These are phyloP conservation scores for Gymnarchus niloticus DNA, from an alignment of 2,113 vertebrate species.

Conservation along the genomic window DNA sequence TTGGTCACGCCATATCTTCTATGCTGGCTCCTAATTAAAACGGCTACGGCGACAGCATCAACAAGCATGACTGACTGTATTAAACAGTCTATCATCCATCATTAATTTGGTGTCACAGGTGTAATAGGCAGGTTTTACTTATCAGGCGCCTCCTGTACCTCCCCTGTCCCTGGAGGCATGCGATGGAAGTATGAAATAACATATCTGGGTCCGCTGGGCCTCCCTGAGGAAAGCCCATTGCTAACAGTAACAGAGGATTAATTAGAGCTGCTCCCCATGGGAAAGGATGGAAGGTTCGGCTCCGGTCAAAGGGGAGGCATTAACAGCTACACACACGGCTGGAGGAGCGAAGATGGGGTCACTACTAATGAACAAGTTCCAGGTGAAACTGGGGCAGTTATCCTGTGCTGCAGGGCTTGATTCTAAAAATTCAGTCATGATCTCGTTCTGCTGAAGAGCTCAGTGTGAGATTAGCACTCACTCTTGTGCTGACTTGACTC, in stretches of 20 bases:
- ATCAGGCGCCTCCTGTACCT: slow-evolving; percentile 34
- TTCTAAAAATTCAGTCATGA: slow-evolving; percentile 42
- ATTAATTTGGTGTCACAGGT: slow-evolving; percentile 19
- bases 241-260: slow-evolving; percentile 94
- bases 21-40: slow-evolving; percentile 6
- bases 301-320: slow-evolving; percentile 68
- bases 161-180: slow-evolving; percentile 55
- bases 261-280: slow-evolving; percentile 81
- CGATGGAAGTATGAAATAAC: slow-evolving; percentile 83
- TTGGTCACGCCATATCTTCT: neutral
- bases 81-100: slow-evolving; percentile 17
- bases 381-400: slow-evolving; percentile 52
- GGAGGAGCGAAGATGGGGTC: slow-evolving; percentile 46
- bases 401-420: slow-evolving; percentile 54
- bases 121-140: slow-evolving; percentile 28
- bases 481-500: neutral
- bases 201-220: slow-evolving; percentile 68
- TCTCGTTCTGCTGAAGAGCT: neutral
- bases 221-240: slow-evolving; percentile 78
- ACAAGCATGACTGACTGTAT: neutral
- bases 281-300: slow-evolving; percentile 62
- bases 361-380: slow-evolving; percentile 62
- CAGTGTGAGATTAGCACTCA: neutral
- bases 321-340: slow-evolving; percentile 63
- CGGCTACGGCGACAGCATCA: slow-evolving; percentile 4